Evolutionary conservation across 2,797 vertebrate genomes (phyloP), one percentile per base, ranked within the genome.

Genomic region (Megaceryle alcyon): DNA sequence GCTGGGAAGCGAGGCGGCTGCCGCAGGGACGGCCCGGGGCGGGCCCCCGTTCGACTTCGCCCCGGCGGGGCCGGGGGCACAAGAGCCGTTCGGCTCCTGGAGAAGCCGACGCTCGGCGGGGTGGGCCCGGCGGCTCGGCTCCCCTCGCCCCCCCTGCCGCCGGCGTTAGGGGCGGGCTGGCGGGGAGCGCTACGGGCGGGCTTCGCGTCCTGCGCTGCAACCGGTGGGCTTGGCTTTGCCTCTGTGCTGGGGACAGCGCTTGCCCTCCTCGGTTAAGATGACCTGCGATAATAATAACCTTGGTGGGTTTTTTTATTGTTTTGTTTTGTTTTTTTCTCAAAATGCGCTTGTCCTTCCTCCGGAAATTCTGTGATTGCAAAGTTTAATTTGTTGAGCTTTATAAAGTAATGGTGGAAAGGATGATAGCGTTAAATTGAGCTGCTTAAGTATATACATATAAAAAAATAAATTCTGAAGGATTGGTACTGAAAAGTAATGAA

Each of bases 381-480:
- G 85, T 94, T 94, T 37, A 20, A 41, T 65, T 80, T 60, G 61
- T 66, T 84, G 28, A 4, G 48, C 26, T 88, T 79, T 28, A 11
- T 41, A n/a, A 82, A 93, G 88, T 76, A 15, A 48, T 14, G 29
- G 22, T 37, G 41, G 29, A 33, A 60, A 17, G 65, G 46, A 5
- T 44, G n/a, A 12, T 44, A 20, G 59, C 12, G 77, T 73, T 73
- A 19, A 82, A 83, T 70, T 39, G 22, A 1, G 1, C 20, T 63
- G 17, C 39, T 76, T 70, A 12, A 14, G 48, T 57, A 1, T 18
- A 18, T 44, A 31, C 17, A 10, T 35, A 5, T 39, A 63, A 29
- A 57, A 10, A 53, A 53, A 29, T 16, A 14, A 10, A 49, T 9
- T 13, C 12, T 4, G 3, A 56, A 46, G 29, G 13, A 1, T 26